Evolutionary conservation across 2,797 vertebrate genomes (phyloP).

Genomic region (Erethizon dorsatum): DNA sequence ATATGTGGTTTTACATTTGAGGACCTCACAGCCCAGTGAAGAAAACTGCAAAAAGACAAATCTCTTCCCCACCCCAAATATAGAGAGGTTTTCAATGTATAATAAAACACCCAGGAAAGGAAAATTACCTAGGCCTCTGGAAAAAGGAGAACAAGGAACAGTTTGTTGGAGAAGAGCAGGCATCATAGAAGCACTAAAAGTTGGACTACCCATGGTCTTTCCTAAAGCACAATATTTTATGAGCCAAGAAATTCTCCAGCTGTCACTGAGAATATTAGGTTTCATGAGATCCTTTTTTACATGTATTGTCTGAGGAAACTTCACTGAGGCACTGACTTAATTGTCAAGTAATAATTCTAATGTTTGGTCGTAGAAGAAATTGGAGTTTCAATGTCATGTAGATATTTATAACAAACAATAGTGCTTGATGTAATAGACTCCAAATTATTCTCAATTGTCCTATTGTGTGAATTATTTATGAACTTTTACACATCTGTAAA

Average conservation of each 20-base stretch:
- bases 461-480: constrained; percentile 85
- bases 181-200: not conserved
- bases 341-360: constrained; percentile 68
- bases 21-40: not conserved
- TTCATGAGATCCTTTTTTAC: not conserved
- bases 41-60: not conserved
- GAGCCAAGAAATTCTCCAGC: not conserved
- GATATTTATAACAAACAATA: constrained; percentile 81
- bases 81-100: too few species aligned
- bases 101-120: not conserved
- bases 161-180: not conserved
- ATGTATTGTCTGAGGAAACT: constrained; percentile 21
- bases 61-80: too few species aligned
- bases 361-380: constrained; percentile 43
- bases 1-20: not conserved
- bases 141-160: not conserved
- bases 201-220: not conserved
- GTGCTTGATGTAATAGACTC: constrained; percentile 75
- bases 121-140: accelerated
- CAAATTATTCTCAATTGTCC: constrained; percentile 80
- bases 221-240: not conserved
- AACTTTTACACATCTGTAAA: constrained; percentile 82
- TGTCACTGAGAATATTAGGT: not conserved
- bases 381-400: constrained; percentile 66
- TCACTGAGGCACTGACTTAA: constrained; percentile 44